Evolutionary conservation across 2,888 invertebrate genomes (phyloP), one percentile per base, ranked within the genome.

Genomic region (Hyles lineata): DNA sequence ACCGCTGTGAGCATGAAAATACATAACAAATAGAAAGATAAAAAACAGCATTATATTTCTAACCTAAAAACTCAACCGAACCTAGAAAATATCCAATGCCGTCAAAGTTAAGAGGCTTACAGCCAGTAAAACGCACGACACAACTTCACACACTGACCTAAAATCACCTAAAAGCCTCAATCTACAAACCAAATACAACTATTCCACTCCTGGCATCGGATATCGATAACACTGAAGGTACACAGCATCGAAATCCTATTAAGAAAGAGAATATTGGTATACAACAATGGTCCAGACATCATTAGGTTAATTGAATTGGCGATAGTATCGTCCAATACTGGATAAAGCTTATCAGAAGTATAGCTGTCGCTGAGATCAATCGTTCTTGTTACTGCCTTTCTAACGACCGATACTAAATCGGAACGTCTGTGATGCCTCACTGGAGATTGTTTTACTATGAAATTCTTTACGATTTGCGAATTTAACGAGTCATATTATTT

Each of bases 281-380:
- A 70, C 43, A 80, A 35, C 62, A 35, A 62, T 82, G 78, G 85
- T 81, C 82, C 81, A 85, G 87, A 84, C 87, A 89, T 90, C 90
- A 88, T 91, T 91, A 91, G 83, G 84, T 85, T 91, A 90, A 91
- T 91, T 91, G 90, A 91, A 90, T 89, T 85, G 88, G 86, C 83
- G 89, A 90, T 89, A 83, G 78, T 86, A 90, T 91, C 89, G 80
- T 70, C 71, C 78, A 76, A 76, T 80, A 78, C 84, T 84, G 87
- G 87, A 88, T 88, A 87, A 85, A 85, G 86, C 87, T 90, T 90
- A 92, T 91, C 91, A 83, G 76, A 80, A 85, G 85, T 87, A 88
- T 89, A 84, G 83, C 88, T 87, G 89, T 90, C 88, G 86, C 82
- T 79, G 84, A 89, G 88, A 92, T 90, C 92, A 89, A 90, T 91